phyloP scores from a whole-genome alignment of 1,140 invertebrate genomes.

The Pygmarrhopalites habei region DNA sequence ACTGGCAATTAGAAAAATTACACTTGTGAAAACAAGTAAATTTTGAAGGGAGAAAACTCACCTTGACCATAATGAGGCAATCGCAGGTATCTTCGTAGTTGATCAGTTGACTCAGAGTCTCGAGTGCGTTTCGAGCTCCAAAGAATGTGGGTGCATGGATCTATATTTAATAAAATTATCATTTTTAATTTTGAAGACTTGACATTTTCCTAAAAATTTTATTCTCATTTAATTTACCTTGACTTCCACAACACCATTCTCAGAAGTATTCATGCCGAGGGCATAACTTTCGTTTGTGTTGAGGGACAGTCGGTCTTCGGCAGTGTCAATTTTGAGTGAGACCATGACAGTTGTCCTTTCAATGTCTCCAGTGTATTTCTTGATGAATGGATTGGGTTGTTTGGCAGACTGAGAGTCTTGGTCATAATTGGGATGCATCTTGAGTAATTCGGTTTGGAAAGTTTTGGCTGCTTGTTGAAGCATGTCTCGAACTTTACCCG shows the following conservation, averaged over 20 bases:
- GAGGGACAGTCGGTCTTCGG: constrained; percentile 48
- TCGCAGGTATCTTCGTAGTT: constrained; percentile 41
- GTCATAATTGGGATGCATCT: constrained; percentile 39
- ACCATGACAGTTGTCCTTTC: constrained; percentile 40
- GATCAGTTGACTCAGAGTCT: constrained; percentile 68
- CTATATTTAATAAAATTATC: constrained; percentile 1
- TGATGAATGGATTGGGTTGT: constrained; percentile 38
- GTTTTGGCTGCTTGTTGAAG: constrained; percentile 39
- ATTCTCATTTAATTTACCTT: constrained; percentile 41
- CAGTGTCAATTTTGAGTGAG: constrained; percentile 36
- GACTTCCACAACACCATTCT: constrained; percentile 43
- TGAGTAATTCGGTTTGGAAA: constrained; percentile 37
- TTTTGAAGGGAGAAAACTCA: too few species aligned
- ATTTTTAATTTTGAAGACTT: background rate
- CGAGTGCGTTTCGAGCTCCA: constrained; percentile 65
- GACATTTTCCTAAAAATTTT: background rate
- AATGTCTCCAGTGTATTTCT: constrained; percentile 39
- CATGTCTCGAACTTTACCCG: constrained; percentile 36
- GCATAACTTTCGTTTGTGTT: constrained; percentile 63
- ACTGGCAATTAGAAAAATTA: background rate
- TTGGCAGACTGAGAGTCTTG: constrained; percentile 20
- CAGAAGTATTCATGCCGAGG: constrained; percentile 47
- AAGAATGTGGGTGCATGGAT: constrained; percentile 61
- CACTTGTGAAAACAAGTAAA: constrained; percentile 15
- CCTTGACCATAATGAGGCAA: constrained; percentile 35